Conservation (phyloP, 2,888 invertebrate genomes). For the Callosobruchus maculatus region DNA sequence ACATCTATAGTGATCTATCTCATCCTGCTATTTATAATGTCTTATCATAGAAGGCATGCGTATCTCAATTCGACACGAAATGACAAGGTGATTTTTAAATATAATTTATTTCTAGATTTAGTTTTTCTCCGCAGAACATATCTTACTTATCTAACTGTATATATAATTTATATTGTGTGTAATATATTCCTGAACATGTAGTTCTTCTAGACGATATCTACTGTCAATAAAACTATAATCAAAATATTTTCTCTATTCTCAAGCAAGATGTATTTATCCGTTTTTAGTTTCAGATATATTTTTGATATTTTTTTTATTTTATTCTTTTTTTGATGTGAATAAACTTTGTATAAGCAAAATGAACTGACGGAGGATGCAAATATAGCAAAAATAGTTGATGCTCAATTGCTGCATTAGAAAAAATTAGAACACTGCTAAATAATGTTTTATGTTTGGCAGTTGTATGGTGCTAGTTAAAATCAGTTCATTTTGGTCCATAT, state of each 20-base stretch:
- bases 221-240: not conserved
- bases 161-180: not conserved
- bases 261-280: not conserved
- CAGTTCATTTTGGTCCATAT: not conserved
- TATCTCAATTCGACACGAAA: not conserved
- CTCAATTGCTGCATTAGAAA: too few species aligned
- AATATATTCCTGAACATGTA: not conserved
- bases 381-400: not conserved
- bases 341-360: not conserved
- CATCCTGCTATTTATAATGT: not conserved
- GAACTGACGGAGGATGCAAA: not conserved
- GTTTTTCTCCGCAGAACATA: not conserved
- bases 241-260: not conserved
- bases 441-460: not conserved
- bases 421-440: too few species aligned
- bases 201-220: not conserved
- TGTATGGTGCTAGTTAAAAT: not conserved
- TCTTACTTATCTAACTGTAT: not conserved
- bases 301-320: not conserved
- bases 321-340: not conserved
- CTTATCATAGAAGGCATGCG: not conserved
- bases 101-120: not conserved
- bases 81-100: not conserved
- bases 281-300: not conserved
- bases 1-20: not conserved